These are phyloP conservation scores for Halcyon senegalensis DNA, from an alignment of 2,113 vertebrate genomes.

Conservation along the genomic window DNA sequence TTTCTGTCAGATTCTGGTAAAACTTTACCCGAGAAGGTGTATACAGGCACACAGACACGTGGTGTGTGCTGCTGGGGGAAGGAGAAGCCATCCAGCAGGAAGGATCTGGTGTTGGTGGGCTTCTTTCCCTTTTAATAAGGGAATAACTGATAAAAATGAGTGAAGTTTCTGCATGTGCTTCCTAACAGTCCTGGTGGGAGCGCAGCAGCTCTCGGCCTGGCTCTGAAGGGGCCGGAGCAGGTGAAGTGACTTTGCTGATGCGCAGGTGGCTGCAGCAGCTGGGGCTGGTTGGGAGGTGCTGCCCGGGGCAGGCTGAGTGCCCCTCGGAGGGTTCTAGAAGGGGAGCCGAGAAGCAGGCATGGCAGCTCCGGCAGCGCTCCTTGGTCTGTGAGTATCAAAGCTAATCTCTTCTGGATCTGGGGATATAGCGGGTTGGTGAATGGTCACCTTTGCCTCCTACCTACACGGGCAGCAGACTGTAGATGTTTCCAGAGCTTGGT, in stretches of 20 bases:
- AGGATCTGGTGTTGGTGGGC: background rate
- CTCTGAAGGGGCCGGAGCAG: background rate
- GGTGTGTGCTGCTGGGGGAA: background rate
- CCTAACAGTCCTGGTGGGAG: background rate
- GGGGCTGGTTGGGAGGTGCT: background rate
- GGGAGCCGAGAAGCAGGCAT: background rate
- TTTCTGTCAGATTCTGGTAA: background rate
- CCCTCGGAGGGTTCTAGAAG: background rate
- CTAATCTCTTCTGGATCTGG: background rate
- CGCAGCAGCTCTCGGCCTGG: background rate
- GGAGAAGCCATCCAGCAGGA: background rate
- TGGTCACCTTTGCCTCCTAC: background rate
- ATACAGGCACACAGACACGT: accelerated
- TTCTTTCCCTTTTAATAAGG: background rate
- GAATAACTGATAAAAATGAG: background rate
- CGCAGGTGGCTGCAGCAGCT: background rate
- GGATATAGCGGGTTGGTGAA: background rate
- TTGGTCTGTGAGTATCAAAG: background rate
- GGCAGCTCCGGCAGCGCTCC: background rate
- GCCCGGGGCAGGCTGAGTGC: accelerated
- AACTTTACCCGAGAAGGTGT: background rate
- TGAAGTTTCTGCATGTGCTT: background rate
- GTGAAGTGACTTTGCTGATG: background rate
- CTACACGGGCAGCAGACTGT: accelerated
- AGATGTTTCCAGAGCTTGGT: background rate